Evolutionary conservation across 2,888 invertebrate genomes (phyloP).

Genomic region (Hyppa rectilinea): DNA sequence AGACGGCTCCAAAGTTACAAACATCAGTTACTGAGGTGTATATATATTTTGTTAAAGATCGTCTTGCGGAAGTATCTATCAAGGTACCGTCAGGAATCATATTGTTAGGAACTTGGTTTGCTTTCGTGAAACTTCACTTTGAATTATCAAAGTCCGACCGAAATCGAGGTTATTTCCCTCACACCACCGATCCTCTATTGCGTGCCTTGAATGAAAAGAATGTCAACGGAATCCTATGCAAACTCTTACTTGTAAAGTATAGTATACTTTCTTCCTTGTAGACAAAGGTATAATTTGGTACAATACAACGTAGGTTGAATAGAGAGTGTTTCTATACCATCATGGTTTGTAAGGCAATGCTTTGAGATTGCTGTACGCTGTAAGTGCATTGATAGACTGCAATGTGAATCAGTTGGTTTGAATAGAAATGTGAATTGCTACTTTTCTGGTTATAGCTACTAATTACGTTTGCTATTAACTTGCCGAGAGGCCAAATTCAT

Average conservation of each 20-base stretch:
- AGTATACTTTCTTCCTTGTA: not conserved
- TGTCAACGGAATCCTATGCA: conserved; percentile 23
- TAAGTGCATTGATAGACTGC: not conserved
- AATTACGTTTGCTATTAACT: no score
- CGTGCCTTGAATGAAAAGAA: not conserved
- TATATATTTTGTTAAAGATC: not conserved
- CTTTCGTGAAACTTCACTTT: not conserved
- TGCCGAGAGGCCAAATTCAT: no score
- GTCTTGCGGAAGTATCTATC: not conserved
- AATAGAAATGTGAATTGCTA: no score
- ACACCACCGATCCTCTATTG: conserved; percentile 10
- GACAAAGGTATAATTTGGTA: not conserved
- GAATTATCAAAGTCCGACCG: not conserved
- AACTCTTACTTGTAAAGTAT: conserved; percentile 14
- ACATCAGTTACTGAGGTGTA: not conserved
- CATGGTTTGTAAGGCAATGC: not conserved
- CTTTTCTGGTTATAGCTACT: no score
- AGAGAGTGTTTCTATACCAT: not conserved
- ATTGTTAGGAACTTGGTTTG: not conserved
- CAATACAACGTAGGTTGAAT: not conserved
- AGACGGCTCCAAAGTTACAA: not conserved
- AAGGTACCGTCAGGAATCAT: not conserved
- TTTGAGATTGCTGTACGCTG: not conserved
- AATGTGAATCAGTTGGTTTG: not conserved
- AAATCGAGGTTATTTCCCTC: conserved; percentile 2